Base-by-base conservation (phyloP, 2,888 invertebrate species). In the Aproaerema taeniolella region DNA sequence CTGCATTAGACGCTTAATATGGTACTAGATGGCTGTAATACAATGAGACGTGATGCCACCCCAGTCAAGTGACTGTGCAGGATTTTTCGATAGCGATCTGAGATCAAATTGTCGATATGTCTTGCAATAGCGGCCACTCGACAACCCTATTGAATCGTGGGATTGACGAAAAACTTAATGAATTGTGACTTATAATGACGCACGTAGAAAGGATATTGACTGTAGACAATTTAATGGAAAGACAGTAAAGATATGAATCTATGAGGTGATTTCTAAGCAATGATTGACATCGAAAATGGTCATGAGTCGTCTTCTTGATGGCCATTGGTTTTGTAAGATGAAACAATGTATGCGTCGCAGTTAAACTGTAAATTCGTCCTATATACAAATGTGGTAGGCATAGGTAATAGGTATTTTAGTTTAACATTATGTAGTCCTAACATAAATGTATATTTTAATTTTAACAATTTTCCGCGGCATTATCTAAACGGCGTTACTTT, bases 131-230 rank as follows among this genome's bases (percentile, higher is more conserved):
- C 72, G 72, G 70, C 71, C 76, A 72, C 71, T 77, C 74, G 81
- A 76, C 85, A 83, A 70, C 81, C 77, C 85, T 81, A 83, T 83
- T 76, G 72, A 82, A 76, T 71, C 71, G 69, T 62, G 64, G 62
- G 68, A 70, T 76, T 78, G 81, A 81, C 74, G 81, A 83, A 81
- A 76, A 79, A 75, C 70, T 71, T 85, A 80, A 82, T 81, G 76
- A 83, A 83, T 83, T 86, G 78, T 86, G 83, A 85, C 82, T 79
- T 73, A 71, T 72, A 81, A 74, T 77, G 80, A 80, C 77, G 76
- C 80, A 76, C 66, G 63, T 66, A 66, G 67, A 73, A 72, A 71
- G 67, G 62, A 68, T 68, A 65, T 59, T 61, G 61, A 62, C 67
- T 67, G 57, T 53, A 46, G 49, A 53, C 49, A 53, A 49, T 49